Conservation (phyloP, 2,888 invertebrate genomes). For the Dichetophora obliterata region DNA sequence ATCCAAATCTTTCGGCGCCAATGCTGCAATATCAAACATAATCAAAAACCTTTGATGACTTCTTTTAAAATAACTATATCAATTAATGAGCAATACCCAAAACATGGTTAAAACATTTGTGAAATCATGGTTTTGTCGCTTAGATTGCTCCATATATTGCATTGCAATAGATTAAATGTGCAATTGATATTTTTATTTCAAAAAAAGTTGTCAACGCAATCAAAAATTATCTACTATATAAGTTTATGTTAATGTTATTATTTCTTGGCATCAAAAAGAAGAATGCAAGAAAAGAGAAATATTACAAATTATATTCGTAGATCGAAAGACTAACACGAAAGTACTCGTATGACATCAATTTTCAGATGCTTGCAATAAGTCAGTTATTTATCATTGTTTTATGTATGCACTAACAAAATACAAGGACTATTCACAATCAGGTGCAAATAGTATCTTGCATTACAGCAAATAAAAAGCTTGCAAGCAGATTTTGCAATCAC, state of each 20-base stretch:
- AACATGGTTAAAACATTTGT: too few species aligned
- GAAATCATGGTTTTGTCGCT: too few species aligned
- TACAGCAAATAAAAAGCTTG: too few species aligned
- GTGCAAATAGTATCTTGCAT: too few species aligned
- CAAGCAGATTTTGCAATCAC: too few species aligned
- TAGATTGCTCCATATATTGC: too few species aligned
- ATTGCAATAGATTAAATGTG: not conserved
- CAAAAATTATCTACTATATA: not conserved
- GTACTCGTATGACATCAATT: too few species aligned
- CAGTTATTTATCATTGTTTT: not conserved
- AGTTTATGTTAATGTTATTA: not conserved
- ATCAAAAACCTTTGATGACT: slow-evolving; percentile 74
- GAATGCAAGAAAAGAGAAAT: not conserved
- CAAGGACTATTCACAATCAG: too few species aligned
- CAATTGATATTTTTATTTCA: slow-evolving; percentile 16
- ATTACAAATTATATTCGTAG: slow-evolving; percentile 6
- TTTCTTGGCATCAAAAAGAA: not conserved
- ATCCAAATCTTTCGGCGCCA: slow-evolving; percentile 94
- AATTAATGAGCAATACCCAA: slow-evolving; percentile 20
- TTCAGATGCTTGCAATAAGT: not conserved
- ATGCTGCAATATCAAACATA: slow-evolving; percentile 99
- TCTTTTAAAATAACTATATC: slow-evolving; percentile 65
- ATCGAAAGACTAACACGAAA: not conserved
- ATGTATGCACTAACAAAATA: not conserved
- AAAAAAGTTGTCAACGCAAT: slow-evolving; percentile 11